Conservation (phyloP, 2,113 vertebrate genomes). For the Carollia perspicillata region DNA sequence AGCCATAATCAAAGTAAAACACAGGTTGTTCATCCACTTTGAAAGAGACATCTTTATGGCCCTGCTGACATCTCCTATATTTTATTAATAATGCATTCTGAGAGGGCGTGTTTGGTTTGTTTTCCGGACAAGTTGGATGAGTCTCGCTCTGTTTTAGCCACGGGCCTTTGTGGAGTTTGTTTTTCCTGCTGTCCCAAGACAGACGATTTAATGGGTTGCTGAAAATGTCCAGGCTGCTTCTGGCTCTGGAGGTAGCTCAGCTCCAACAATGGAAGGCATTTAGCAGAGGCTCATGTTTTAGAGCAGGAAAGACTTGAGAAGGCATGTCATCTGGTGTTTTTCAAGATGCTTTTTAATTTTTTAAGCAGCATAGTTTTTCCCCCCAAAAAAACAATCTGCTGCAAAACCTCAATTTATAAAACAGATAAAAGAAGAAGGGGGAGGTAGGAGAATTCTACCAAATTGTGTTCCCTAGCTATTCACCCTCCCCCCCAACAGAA, state of each 20-base stretch:
- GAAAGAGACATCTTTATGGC: not conserved
- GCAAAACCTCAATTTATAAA: constrained; percentile 51
- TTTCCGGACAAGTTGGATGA: constrained; percentile 35
- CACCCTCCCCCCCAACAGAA: not conserved
- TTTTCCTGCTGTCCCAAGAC: constrained; percentile 39
- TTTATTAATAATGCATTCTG: not conserved
- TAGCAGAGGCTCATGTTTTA: not conserved
- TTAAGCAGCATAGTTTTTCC: not conserved
- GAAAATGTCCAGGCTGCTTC: constrained; percentile 51
- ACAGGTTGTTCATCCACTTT: not conserved
- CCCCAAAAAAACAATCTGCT: not conserved
- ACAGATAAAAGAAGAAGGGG: not conserved
- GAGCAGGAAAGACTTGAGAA: constrained; percentile 3
- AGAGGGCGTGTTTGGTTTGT: not conserved
- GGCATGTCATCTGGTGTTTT: constrained; percentile 47
- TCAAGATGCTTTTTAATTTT: constrained; percentile 61
- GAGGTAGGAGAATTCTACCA: not conserved
- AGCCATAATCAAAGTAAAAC: constrained; percentile 14
- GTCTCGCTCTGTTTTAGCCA: not conserved
- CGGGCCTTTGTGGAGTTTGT: not conserved
- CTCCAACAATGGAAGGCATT: constrained; percentile 34
- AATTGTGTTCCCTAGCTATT: not conserved
- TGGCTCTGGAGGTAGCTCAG: not conserved
- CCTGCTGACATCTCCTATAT: not conserved
- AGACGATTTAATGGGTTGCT: constrained; percentile 51